Percentiles rank a stretch among this genome's conserved stretches.
These are phyloP conservation scores for Smutsia gigantea DNA, from an alignment of 2,797 vertebrate species.

Conservation along the genomic window DNA sequence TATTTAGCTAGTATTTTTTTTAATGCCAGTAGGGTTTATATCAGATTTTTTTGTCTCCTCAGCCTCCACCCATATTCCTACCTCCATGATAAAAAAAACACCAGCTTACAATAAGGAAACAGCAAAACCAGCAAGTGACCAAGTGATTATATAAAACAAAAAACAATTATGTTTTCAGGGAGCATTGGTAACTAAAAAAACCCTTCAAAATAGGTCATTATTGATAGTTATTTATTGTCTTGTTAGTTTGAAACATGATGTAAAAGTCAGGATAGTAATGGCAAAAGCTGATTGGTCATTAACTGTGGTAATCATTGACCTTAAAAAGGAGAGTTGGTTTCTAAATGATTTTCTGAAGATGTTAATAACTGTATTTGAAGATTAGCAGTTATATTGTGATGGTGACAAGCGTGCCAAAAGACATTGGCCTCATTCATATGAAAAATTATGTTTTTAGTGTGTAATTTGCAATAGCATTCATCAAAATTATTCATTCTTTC, in stretches of 20 bases:
- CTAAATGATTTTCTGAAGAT: conserved; percentile 75
- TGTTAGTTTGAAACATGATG: conserved; percentile 67
- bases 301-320: conserved; percentile 74
- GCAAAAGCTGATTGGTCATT: conserved; percentile 72
- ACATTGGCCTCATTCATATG: conserved; percentile 72
- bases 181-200: conserved; percentile 43
- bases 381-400: conserved; percentile 70
- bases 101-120: conserved; percentile 6
- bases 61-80: not conserved
- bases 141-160: conserved; percentile 59
- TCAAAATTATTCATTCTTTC: conserved; percentile 77
- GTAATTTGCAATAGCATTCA: conserved; percentile 74
- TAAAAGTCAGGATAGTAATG: conserved; percentile 68
- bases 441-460: conserved; percentile 77
- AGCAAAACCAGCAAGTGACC: conserved; percentile 35
- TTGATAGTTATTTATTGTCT: conserved; percentile 71
- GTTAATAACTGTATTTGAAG: conserved; percentile 77
- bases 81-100: conserved; percentile 45
- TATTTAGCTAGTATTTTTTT: not conserved
- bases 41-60: not conserved
- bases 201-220: conserved; percentile 58
- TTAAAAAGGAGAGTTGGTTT: conserved; percentile 73
- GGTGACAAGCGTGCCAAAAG: conserved; percentile 68
- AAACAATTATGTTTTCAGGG: conserved; percentile 61
- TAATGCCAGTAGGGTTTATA: not conserved